These are phyloP conservation scores for Temnothorax curvispinosus DNA, from an alignment of 1,140 invertebrate species.

Conservation along the genomic window DNA sequence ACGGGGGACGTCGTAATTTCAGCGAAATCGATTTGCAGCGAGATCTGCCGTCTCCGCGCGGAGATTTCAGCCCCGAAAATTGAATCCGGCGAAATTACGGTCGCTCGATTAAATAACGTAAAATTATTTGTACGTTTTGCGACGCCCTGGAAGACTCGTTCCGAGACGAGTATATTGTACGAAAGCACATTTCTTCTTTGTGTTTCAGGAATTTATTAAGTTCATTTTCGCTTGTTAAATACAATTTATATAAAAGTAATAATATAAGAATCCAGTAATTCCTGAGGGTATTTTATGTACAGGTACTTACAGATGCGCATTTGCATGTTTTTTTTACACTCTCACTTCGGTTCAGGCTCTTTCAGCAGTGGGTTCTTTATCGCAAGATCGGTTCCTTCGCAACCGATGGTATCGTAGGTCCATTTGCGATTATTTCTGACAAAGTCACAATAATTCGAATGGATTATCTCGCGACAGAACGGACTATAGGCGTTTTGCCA, in stretches of 20 bases:
- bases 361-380: slow-evolving; percentile 75
- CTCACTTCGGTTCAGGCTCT: slow-evolving; percentile 57
- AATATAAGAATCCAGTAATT: background rate
- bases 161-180: background rate
- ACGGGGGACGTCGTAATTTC: no score
- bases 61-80: background rate
- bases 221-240: background rate
- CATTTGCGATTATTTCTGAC: slow-evolving; percentile 81
- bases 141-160: background rate
- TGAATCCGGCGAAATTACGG: background rate
- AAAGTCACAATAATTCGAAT: background rate
- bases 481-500: no score
- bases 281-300: background rate
- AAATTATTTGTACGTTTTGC: background rate
- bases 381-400: slow-evolving; percentile 81
- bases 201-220: background rate
- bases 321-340: background rate
- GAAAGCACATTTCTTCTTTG: background rate
- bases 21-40: no score
- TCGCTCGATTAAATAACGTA: background rate
- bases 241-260: background rate
- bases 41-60: no score
- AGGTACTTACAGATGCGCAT: background rate
- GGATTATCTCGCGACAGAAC: background rate
- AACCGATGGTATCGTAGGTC: slow-evolving; percentile 81